Conservation (phyloP, 2,797 vertebrate species). For the Amphiprion clarkii region DNA sequence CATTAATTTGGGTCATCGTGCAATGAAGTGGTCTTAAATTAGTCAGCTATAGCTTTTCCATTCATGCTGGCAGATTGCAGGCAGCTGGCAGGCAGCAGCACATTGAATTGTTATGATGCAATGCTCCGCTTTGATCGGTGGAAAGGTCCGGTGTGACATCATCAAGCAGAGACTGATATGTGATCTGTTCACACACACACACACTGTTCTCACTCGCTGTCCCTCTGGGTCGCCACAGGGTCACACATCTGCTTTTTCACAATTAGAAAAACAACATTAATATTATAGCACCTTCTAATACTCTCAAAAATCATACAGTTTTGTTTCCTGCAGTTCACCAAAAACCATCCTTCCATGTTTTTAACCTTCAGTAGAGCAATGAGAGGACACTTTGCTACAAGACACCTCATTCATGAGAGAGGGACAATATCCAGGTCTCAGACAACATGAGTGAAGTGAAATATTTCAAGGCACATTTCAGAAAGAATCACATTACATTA, state of each 20-base stretch:
- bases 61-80: constrained; percentile 18
- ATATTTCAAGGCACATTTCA: background rate
- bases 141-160: constrained; percentile 73
- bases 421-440: background rate
- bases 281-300: constrained; percentile 7
- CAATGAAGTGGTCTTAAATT: constrained; percentile 38
- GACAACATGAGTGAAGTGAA: background rate
- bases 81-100: constrained; percentile 27
- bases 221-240: constrained; percentile 43
- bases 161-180: constrained; percentile 66
- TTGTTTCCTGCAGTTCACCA: background rate
- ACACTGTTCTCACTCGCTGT: constrained; percentile 35
- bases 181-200: constrained; percentile 59
- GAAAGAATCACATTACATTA: background rate
- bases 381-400: background rate
- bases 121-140: constrained; percentile 68
- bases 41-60: constrained; percentile 29
- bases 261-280: background rate
- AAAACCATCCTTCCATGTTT: background rate
- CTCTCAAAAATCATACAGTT: background rate
- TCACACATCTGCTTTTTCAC: constrained; percentile 28
- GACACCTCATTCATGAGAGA: background rate
- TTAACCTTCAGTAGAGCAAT: background rate
- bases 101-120: constrained; percentile 72
- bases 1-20: constrained; percentile 21